Conservation (phyloP, 2,113 vertebrate genomes). For the Aptenodytes patagonicus region DNA sequence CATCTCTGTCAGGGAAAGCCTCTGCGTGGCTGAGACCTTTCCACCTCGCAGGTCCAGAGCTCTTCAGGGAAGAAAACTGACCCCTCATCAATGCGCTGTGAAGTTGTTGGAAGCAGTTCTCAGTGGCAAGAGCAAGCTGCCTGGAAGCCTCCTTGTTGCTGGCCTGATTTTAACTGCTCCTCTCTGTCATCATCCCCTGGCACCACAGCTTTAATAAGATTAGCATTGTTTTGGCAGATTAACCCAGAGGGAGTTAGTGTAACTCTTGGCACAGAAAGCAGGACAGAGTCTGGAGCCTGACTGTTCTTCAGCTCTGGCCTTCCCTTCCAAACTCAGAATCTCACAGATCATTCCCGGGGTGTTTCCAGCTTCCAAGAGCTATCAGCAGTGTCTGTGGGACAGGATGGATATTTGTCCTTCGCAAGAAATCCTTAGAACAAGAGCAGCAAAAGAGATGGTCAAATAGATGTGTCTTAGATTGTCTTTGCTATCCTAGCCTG, state of each 20-base stretch:
- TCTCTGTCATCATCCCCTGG: background rate
- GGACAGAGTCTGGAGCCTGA: background rate
- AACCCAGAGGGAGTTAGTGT: background rate
- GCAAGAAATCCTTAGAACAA: background rate
- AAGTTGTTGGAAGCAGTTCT: background rate
- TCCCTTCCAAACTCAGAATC: background rate
- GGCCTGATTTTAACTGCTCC: background rate
- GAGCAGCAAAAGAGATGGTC: background rate
- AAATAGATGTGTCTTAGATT: background rate
- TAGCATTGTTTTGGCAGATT: background rate
- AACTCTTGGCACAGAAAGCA: background rate
- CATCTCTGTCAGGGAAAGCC: background rate
- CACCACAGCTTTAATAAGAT: background rate
- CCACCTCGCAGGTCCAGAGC: background rate
- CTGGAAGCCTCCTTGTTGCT: background rate
- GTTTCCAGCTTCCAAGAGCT: background rate
- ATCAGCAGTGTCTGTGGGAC: background rate
- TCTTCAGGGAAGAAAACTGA: background rate
- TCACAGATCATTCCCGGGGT: background rate
- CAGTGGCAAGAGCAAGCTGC: background rate
- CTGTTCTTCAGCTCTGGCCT: background rate
- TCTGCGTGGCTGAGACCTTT: background rate
- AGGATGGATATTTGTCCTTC: background rate
- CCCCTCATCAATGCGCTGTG: accelerated
- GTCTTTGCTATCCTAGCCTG: background rate